These are phyloP conservation scores for Naja naja DNA, from an alignment of 2,113 vertebrate species.

Conservation along the genomic window DNA sequence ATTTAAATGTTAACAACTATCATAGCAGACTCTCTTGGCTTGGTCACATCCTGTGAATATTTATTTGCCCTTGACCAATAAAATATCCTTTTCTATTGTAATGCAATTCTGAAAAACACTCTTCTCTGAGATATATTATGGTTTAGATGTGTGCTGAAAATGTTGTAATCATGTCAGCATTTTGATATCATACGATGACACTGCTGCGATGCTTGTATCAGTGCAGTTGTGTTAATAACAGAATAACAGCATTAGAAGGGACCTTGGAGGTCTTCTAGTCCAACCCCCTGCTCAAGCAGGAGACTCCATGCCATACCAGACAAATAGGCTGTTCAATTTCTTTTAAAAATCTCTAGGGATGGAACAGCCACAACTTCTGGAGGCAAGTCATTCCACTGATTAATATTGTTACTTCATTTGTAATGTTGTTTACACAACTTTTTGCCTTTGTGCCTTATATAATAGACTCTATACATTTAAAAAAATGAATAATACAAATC, in stretches of 20 bases:
- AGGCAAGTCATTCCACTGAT: too few relatives aligned
- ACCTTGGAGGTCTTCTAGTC: too few relatives aligned
- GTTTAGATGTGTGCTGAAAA: background rate
- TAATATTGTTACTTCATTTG: background rate
- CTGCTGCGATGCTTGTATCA: background rate
- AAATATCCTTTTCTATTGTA: background rate
- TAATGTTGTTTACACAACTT: background rate
- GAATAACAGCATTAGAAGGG: too few relatives aligned
- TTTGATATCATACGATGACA: background rate
- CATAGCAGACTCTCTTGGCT: background rate
- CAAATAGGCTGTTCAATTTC: too few relatives aligned
- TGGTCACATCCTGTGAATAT: background rate
- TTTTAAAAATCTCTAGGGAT: too few relatives aligned
- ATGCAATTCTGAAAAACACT: background rate
- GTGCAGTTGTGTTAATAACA: background rate
- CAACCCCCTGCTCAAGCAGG: too few relatives aligned
- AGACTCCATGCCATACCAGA: too few relatives aligned
- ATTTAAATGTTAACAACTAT: background rate
- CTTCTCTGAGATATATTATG: background rate
- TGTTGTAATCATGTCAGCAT: background rate
- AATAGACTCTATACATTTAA: background rate
- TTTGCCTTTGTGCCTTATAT: background rate
- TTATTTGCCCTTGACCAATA: background rate
- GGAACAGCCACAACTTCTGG: too few relatives aligned
- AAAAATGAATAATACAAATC: background rate